Base-by-base conservation (phyloP, 2,888 invertebrate genomes). In the Lutraria lutraria region DNA sequence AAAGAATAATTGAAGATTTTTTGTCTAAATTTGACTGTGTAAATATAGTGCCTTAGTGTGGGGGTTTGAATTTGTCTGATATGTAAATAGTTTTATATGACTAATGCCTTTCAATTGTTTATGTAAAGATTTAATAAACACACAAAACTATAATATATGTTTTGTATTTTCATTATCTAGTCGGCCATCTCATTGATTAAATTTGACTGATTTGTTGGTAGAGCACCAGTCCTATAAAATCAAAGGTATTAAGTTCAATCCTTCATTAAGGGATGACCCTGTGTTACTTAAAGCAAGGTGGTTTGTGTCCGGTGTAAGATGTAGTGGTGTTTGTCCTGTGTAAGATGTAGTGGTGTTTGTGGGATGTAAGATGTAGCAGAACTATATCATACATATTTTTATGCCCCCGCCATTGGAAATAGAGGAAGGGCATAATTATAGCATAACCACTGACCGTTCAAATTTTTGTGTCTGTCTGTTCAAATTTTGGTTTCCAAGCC, bases 51-150 rank as follows among this genome's bases (percentile, higher is more conserved):
- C 31, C 76, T 34, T 34, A 34, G 29, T 76, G 76, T 76, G 76
- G 76, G 76, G 76, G 76, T 31, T 34, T 25, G 25, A 68, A 25
- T 68, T 68, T 68, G 25, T 25, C 63, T 68, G 25, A 68, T n/a
- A 68, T 25, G 63, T 12, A 68, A 68, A 68, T 68, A 68, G 63
- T 25, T n/a, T 21, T 68, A 68, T 25, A 68, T 25, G 63, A 68
- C 63, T 68, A 68, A 68, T 68, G 63, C 25, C 63, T n/a, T 12
- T 25, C 63, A 68, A 68, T 68, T 68, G 63, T 68, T 68, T 68
- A 68, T 68, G 63, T n/a, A 68, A 68, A 68, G 63, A 68, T 68
- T 68, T 68, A 63, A 68, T 68, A 68, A 68, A 68, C 63, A 68
- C 63, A 10, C 63, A 68, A 1, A 68, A 68, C 63, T 68, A 25